These are phyloP conservation scores for Dascyllus trimaculatus DNA, from an alignment of 2,113 vertebrate species.

Conservation along the genomic window DNA sequence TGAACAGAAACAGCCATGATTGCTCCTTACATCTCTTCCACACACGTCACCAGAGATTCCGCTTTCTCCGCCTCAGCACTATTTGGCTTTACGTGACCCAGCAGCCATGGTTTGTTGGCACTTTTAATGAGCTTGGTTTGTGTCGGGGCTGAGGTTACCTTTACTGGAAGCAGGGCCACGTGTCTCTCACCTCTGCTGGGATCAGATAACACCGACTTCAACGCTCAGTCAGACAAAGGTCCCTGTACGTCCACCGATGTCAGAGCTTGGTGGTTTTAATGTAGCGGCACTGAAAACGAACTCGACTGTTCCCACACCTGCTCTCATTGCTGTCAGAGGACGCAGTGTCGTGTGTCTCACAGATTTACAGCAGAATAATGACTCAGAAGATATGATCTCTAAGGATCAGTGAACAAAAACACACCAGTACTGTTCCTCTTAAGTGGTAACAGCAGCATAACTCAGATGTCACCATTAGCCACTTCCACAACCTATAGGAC, in stretches of 20 bases:
- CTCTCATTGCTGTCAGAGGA: conserved; percentile 33
- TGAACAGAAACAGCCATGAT: conserved; percentile 40
- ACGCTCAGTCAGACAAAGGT: conserved; percentile 16
- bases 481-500: background rate
- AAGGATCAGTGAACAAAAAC: conserved; percentile 33
- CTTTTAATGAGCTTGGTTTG: conserved; percentile 84
- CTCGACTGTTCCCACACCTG: conserved; percentile 28
- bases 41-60: conserved; percentile 22
- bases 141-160: conserved; percentile 65
- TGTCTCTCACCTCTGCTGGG: conserved; percentile 68
- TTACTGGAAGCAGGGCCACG: conserved; percentile 73
- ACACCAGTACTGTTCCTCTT: conserved; percentile 5
- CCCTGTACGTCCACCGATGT: conserved; percentile 16
- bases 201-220: conserved; percentile 67
- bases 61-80: conserved; percentile 70
- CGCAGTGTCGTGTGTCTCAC: background rate
- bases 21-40: conserved; percentile 41
- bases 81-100: conserved; percentile 76
- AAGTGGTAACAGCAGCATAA: conserved; percentile 2
- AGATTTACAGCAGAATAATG: conserved; percentile 28
- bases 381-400: conserved; percentile 45
- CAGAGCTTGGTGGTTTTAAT: conserved; percentile 26
- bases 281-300: conserved; percentile 33
- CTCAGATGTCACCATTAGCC: background rate
- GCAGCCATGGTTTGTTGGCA: conserved; percentile 80